Base-by-base conservation (phyloP, 2,797 vertebrate genomes). In the Phaenicophaeus curvirostris region DNA sequence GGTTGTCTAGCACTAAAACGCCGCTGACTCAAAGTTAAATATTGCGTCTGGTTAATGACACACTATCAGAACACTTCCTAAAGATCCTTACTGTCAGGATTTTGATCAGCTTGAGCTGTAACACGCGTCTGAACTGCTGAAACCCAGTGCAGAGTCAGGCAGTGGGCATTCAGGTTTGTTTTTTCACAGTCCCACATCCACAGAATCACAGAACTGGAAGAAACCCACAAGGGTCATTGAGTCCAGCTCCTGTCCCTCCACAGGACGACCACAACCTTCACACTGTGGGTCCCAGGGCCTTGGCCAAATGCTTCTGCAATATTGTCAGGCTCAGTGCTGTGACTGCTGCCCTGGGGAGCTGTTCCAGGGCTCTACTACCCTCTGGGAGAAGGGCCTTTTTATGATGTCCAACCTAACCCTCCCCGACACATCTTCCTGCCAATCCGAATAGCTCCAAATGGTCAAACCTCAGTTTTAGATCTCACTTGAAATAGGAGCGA, bases 141-240 rank as follows among this genome's bases (percentile, higher is more conserved):
- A 8, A 25, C 5, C 13, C 55, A 2, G 4, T 3, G 0, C 20
- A 3, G 44, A 15, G 1, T 23, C 11, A 2, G 72, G 37, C 33
- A 14, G 39, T 44, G 42, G 19, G 5, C 17, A 9, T n/a, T 44
- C 28, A 0, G 1, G 13, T 4, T 25, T 61, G 12, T 24, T 0
- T 7, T 61, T 37, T 41, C 7, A 0, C 0, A 7, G 1, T 12
- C 13, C 15, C 12, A 1, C 2, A 1, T 25, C 5, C 35, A 35
- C 35, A 35, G 35, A 35, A 35, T 35, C 35, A 35, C 35, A 13
- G 13, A 16, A 42, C 42, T 42, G 13, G 42, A 16, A 42, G 42
- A 16, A 11, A 42, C 10, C 42, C 42, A 42, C 42, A 42, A 13
- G 42, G 42, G 17, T 42, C 42, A 42, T 42, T 16, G 42, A 9